Conservation (phyloP, 35 echinoderm and acorn worm genomes). For the Apostichopus parvimensis region DNA sequence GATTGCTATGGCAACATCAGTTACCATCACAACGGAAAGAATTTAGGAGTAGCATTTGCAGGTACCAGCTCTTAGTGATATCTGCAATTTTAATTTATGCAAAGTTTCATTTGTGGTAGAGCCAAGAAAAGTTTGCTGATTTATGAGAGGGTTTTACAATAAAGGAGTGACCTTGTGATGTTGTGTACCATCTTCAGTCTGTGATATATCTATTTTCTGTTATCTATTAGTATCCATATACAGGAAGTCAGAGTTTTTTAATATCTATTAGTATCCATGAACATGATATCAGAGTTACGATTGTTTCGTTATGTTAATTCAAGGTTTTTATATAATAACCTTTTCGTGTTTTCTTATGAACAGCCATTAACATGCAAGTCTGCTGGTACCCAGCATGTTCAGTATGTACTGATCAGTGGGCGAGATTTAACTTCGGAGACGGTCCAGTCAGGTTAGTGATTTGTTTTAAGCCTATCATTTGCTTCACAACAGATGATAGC, state of each 20-base stretch:
- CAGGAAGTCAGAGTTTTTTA: no score
- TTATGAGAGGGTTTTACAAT: no score
- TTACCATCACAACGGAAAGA: conserved; percentile 20
- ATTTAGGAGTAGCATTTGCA: conserved; percentile 36
- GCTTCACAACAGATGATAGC: no score
- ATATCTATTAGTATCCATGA: background rate
- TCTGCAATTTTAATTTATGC: background rate
- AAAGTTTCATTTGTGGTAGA: no score
- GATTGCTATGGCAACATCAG: conserved; percentile 50
- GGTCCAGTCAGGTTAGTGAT: conserved; percentile 9
- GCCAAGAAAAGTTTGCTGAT: background rate
- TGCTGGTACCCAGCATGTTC: conserved; percentile 50
- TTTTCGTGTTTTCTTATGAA: background rate
- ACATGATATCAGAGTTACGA: no score
- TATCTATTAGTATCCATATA: no score
- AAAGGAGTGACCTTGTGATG: no score
- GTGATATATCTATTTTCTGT: no score
- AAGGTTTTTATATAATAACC: background rate
- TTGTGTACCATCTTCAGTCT: no score
- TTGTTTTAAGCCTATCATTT: background rate
- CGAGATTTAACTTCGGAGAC: conserved; percentile 45
- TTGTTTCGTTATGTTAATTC: no score
- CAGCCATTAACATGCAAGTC: conserved; percentile 15
- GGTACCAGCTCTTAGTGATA: background rate
- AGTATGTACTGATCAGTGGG: conserved; percentile 43